A percentile compares a stretch with the other conserved stretches of the same genome.
Conservation (phyloP, 2,797 vertebrate genomes). For the Danio jaintianensis region DNA sequence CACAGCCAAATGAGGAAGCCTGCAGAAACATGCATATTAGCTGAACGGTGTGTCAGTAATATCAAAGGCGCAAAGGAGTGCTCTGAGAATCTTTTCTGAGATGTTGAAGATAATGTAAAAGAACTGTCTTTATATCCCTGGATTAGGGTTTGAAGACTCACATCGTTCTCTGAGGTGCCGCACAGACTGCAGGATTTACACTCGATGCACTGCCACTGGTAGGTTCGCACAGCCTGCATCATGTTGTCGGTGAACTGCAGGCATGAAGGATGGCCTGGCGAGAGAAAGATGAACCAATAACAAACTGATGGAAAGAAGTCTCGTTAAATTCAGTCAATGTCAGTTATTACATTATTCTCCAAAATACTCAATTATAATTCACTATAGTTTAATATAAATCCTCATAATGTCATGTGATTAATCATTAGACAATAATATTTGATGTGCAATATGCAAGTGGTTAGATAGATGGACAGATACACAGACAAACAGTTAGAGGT, state of each 20-base stretch:
- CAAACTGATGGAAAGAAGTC: neutral
- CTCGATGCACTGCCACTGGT: conserved; percentile 99
- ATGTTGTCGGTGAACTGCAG: conserved; percentile 99
- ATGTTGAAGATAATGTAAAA: neutral
- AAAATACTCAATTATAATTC: neutral
- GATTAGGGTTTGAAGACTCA: conserved; percentile 70
- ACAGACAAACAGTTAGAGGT: no score
- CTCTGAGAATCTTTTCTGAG: neutral
- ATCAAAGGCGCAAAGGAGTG: neutral
- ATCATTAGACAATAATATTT: neutral
- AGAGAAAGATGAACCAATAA: neutral
- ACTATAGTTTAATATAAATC: neutral
- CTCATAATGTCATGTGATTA: neutral
- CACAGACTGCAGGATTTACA: conserved; percentile 99
- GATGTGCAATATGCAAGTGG: neutral
- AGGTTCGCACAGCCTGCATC: conserved; percentile 96
- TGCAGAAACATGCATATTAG: neutral
- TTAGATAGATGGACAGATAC: neutral
- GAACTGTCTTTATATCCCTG: neutral
- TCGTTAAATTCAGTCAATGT: conserved; percentile 14
- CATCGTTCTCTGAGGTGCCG: conserved; percentile 98
- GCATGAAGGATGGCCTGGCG: conserved; percentile 94
- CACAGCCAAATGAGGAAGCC: neutral
- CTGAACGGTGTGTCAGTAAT: neutral
- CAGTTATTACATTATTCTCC: neutral